Conservation (phyloP, 2,888 invertebrate genomes). For the Trichogramma evanescens region DNA sequence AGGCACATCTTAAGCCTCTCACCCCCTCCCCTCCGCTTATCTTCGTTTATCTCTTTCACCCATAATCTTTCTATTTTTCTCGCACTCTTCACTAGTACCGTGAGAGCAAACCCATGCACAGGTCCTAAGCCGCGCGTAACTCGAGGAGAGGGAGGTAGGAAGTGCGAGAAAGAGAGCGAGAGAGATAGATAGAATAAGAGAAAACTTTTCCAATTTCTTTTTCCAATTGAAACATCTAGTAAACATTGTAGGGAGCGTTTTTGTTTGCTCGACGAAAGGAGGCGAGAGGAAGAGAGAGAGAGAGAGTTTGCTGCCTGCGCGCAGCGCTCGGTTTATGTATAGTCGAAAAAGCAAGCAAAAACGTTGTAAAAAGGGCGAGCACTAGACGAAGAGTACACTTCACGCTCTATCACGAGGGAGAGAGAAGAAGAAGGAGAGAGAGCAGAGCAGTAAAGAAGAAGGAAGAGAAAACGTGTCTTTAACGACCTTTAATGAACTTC, state of each 20-base stretch:
- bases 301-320: background rate
- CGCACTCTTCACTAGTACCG: background rate
- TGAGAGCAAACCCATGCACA: too few species aligned
- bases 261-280: background rate
- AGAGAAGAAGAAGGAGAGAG: slow-evolving; percentile 2
- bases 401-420: background rate
- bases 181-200: slow-evolving; percentile 7
- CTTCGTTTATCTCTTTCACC: slow-evolving; percentile 23
- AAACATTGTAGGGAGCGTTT: slow-evolving; percentile 20
- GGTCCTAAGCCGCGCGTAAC: too few species aligned
- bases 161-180: too few species aligned
- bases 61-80: slow-evolving; percentile 22
- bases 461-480: too few species aligned
- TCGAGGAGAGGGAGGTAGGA: too few species aligned
- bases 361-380: too few species aligned
- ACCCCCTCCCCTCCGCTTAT: background rate
- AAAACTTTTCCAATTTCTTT: slow-evolving; percentile 37
- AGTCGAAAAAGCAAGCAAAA: too few species aligned
- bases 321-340: too few species aligned
- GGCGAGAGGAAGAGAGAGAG: background rate
- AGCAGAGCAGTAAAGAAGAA: background rate
- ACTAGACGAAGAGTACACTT: too few species aligned
- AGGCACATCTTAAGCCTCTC: slow-evolving; percentile 8
- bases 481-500: too few species aligned
- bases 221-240: slow-evolving; percentile 29